phyloP scores from a whole-genome alignment of 2,113 vertebrate species.

The Esox niger region DNA sequence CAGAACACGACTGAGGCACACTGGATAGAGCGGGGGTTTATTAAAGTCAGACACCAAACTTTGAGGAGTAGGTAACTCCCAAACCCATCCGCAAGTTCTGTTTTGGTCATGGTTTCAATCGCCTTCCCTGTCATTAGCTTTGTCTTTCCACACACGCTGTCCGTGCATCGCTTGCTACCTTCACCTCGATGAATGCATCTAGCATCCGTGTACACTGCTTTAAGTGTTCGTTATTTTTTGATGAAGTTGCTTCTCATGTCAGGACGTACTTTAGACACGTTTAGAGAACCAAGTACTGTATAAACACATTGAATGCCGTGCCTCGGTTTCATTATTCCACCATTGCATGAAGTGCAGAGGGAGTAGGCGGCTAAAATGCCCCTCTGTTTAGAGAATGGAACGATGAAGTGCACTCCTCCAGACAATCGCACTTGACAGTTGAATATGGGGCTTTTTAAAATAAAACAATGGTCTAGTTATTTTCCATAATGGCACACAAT shows the following conservation, averaged over 20 bases:
- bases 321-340: conserved; percentile 59
- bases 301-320: conserved; percentile 57
- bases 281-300: conserved; percentile 58
- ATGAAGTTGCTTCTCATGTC: neutral
- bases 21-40: too few relatives aligned
- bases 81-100: too few relatives aligned
- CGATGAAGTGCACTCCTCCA: conserved; percentile 60
- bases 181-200: too few relatives aligned
- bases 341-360: conserved; percentile 46
- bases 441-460: conserved; percentile 56
- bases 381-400: conserved; percentile 56
- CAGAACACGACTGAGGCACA: too few relatives aligned
- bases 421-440: conserved; percentile 63
- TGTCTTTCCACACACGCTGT: too few relatives aligned
- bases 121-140: too few relatives aligned
- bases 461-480: conserved; percentile 51
- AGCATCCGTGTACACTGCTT: neutral
- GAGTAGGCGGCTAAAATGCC: conserved; percentile 55
- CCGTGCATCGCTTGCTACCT: too few relatives aligned
- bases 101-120: too few relatives aligned
- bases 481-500: conserved; percentile 44
- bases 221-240: neutral
- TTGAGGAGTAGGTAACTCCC: too few relatives aligned
- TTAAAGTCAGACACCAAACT: too few relatives aligned
- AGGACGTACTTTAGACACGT: neutral